Evolutionary conservation across 35 echinoderm and acorn worm genomes (phyloP), one percentile per base, ranked within the genome.

Genomic region (Apostichopus californicus): DNA sequence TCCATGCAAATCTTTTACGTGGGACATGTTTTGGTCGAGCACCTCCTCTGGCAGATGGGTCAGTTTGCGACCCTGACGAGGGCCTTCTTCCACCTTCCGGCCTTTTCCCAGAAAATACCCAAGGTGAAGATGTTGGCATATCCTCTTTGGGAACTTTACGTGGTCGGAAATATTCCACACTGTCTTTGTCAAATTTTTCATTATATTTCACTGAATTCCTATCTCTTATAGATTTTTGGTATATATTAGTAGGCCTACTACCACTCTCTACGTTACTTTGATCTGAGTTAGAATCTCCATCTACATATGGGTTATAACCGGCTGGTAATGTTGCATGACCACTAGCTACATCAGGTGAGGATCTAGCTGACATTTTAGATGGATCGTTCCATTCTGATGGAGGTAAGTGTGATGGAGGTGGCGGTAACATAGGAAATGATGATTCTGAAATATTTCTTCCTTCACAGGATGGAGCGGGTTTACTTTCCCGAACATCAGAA

Each of bases 291-390:
- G 5, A 83, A 14, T 92, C 61, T 14, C 88, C 81, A 5, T 93
- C 91, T 25, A 92, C 80, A 65, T 91, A 97, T 86, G 96, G 93
- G 86, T 95, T 92, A 81, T 86, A 97, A 18, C 92, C 87, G 23
- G 5, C 73, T 4, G 96, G 96, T 72, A 97, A 71, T 66, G 96
- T 97, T 5, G 91, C 93, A 87, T 95, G 96, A 53, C 91, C 59
- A 63, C 91, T 93, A 60, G 93, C 73, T 63, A 95, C 15, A 56
- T 82, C 57, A n/a, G 93, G 91, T 59, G 89, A 79, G 14, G 78
- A 64, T n/a, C 80, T 59, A 87, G 54, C 73, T 8, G 24, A 24
- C 1, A 12, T 58, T 55, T 3, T 14, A 23, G 60, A 11, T 24
- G 90, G 91, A 80, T 66, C 56, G 23, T 85, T 80, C 96, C 96